phyloP scores from a whole-genome alignment of 1,140 invertebrate genomes.

The Ericerus pela region DNA sequence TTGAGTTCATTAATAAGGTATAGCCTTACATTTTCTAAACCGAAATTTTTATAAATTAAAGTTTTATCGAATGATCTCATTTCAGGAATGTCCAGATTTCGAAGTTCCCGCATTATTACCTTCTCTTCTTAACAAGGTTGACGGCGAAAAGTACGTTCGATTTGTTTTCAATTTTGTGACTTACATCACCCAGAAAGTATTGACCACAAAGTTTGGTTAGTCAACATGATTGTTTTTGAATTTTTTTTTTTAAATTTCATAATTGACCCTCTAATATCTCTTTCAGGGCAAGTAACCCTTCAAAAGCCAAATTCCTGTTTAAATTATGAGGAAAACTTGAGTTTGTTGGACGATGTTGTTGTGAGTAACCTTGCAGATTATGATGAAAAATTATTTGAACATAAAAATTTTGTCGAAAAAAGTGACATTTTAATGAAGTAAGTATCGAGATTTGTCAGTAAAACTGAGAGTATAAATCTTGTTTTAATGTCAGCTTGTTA shows the following conservation, averaged over 20 bases:
- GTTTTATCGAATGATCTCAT: too few species aligned
- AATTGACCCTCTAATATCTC: background rate
- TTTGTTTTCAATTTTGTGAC: slow-evolving; percentile 2
- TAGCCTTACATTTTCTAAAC: background rate
- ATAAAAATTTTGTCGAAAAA: background rate
- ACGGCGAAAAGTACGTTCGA: background rate
- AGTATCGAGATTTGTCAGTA: slow-evolving; percentile 1
- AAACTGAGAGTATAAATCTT: too few species aligned
- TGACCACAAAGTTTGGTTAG: background rate
- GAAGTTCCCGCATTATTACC: background rate
- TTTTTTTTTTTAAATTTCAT: background rate
- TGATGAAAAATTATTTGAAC: background rate
- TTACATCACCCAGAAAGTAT: background rate
- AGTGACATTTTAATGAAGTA: background rate
- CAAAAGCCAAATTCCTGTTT: background rate
- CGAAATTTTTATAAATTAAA: background rate
- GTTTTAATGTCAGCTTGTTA: background rate
- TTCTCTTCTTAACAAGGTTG: background rate
- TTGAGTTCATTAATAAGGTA: slow-evolving; percentile 1
- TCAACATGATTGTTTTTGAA: background rate
- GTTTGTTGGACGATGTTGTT: background rate
- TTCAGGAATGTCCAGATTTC: slow-evolving; percentile 3
- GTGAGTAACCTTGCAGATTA: background rate
- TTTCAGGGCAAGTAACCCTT: background rate
- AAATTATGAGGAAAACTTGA: background rate